A percentile compares a stretch with the other conserved stretches of the same genome.
Conservation (phyloP, 1,140 invertebrate species). For the Drosophila carrolli region DNA sequence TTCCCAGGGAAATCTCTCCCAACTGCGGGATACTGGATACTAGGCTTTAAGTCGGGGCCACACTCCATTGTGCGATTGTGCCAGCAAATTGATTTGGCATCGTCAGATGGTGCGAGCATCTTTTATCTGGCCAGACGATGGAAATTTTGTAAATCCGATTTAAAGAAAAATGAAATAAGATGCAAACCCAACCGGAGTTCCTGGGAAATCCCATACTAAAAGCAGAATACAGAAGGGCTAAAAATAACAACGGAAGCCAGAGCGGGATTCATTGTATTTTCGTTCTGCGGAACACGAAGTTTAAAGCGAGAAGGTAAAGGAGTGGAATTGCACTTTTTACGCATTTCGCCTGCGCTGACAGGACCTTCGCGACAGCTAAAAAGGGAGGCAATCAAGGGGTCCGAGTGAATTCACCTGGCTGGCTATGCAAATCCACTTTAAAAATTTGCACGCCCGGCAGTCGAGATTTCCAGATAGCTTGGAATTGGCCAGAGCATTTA, state of each 20-base stretch:
- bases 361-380: conserved; percentile 8
- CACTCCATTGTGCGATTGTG: conserved; percentile 33
- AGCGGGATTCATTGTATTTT: conserved; percentile 6
- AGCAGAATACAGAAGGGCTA: conserved; percentile 9
- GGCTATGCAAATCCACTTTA: conserved; percentile 61
- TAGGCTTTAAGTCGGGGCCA: conserved; percentile 24
- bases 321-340: conserved; percentile 46
- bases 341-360: neutral
- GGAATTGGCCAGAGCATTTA: conserved; percentile 19
- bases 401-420: conserved; percentile 49
- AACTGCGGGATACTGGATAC: conserved; percentile 11
- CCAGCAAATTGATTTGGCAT: conserved; percentile 48
- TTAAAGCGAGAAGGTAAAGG: conserved; percentile 23
- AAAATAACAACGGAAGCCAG: conserved; percentile 33
- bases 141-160: conserved; percentile 41
- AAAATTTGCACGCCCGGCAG: conserved; percentile 10
- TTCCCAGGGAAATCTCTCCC: conserved; percentile 1
- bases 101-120: conserved; percentile 7
- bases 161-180: conserved; percentile 14
- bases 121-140: conserved; percentile 34
- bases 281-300: conserved; percentile 3
- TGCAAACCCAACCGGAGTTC: conserved; percentile 31
- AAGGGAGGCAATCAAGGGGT: conserved; percentile 26
- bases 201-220: conserved; percentile 20
- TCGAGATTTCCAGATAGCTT: conserved; percentile 53